Evolutionary conservation across 2,797 vertebrate species (phyloP).

Genomic region (Coregonus suidteri): DNA sequence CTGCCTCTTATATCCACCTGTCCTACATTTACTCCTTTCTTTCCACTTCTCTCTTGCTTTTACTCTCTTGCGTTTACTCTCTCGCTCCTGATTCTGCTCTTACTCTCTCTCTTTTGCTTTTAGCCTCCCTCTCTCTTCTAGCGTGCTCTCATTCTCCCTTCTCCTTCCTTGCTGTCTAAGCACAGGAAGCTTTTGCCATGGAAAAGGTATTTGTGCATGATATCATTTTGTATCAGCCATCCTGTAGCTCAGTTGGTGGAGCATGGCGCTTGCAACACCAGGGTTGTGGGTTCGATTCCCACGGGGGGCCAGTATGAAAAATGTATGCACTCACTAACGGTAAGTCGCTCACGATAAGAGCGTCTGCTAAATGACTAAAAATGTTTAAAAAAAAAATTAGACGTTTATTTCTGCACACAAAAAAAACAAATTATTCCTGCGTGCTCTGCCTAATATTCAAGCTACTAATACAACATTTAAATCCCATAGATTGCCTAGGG

Average conservation of each 20-base stretch:
- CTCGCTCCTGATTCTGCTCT: conserved; percentile 36
- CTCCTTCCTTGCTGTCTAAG: neutral
- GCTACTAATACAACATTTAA: conserved; percentile 51
- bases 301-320: too few relatives aligned
- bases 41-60: neutral
- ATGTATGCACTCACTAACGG: too few relatives aligned
- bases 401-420: conserved; percentile 30
- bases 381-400: neutral
- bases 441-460: conserved; percentile 63
- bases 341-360: too few relatives aligned
- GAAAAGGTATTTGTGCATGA: conserved; percentile 33
- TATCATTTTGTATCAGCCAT: conserved; percentile 20
- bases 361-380: too few relatives aligned
- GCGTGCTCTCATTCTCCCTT: conserved; percentile 25
- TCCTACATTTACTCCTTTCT: conserved; percentile 33
- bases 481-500: conserved; percentile 56
- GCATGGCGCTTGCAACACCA: too few relatives aligned
- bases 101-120: conserved; percentile 35
- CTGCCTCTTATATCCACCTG: conserved; percentile 26
- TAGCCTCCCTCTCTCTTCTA: conserved; percentile 19
- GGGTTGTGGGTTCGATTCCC: too few relatives aligned
- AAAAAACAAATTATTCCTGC: conserved; percentile 7
- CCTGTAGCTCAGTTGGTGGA: too few relatives aligned
- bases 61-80: conserved; percentile 8
- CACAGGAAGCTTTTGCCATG: conserved; percentile 28